Evolutionary conservation across 2,113 vertebrate species (phyloP).

Genomic region (Corythaixoides concolor): DNA sequence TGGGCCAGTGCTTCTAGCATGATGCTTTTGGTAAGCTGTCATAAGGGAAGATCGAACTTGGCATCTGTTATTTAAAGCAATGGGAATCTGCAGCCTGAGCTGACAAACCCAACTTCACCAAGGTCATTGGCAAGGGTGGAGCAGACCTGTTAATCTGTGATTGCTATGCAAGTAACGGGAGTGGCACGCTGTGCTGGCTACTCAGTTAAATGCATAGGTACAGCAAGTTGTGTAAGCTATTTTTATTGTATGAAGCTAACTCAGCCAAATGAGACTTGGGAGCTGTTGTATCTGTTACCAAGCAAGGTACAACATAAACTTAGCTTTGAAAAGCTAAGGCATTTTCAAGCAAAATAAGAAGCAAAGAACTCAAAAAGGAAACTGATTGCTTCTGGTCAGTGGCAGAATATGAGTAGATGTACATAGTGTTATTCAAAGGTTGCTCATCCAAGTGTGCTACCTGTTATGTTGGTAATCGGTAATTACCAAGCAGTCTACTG

Average conservation of each 20-base stretch:
- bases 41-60: neutral
- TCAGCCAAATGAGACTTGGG: neutral
- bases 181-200: neutral
- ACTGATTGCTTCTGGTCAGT: neutral
- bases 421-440: neutral
- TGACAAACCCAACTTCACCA: neutral
- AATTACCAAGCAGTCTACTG: neutral
- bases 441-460: neutral
- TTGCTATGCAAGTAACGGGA: neutral
- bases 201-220: neutral
- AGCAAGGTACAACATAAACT: neutral
- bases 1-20: neutral
- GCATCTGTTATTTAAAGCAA: neutral
- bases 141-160: neutral
- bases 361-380: neutral
- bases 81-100: neutral
- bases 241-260: neutral
- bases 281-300: neutral
- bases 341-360: neutral
- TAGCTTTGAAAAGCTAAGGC: neutral
- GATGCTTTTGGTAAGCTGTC: neutral
- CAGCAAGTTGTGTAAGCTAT: neutral
- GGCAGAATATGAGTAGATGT: neutral
- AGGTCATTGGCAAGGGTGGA: neutral
- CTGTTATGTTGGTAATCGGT: neutral